A percentile compares a stretch with the other conserved stretches of the same genome.
phyloP scores from a whole-genome alignment of 2,797 vertebrate species.

The Chelidonichthys spinosus region DNA sequence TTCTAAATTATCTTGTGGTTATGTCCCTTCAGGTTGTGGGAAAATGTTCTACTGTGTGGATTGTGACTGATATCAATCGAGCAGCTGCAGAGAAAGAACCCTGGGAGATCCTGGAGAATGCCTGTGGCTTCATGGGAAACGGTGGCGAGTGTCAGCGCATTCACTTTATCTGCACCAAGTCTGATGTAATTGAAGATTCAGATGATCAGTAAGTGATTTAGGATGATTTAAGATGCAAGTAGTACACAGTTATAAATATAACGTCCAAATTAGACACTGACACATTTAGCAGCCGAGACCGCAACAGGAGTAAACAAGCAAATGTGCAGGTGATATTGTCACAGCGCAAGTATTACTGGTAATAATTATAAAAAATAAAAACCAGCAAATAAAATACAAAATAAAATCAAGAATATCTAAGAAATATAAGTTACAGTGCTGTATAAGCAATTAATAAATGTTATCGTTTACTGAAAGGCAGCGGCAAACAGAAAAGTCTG shows the following conservation, averaged over 20 bases:
- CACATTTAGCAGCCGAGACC: neutral
- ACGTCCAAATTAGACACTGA: too few species aligned
- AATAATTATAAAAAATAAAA: too few species aligned
- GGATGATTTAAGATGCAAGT: neutral
- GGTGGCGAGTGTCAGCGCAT: constrained; percentile 58
- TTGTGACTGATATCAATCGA: constrained; percentile 53
- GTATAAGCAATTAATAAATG: too few species aligned
- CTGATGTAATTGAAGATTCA: fast-evolving
- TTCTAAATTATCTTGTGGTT: neutral
- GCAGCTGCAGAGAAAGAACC: constrained; percentile 35
- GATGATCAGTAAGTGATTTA: constrained; percentile 26
- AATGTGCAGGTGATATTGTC: neutral
- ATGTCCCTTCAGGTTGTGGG: constrained; percentile 42
- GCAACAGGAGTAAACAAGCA: neutral
- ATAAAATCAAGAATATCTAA: too few species aligned
- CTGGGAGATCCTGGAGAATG: constrained; percentile 57
- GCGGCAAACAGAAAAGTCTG: too few species aligned
- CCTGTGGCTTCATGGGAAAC: constrained; percentile 47
- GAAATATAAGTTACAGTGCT: too few species aligned
- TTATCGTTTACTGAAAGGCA: too few species aligned
- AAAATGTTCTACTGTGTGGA: constrained; percentile 62
- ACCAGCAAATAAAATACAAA: too few species aligned
- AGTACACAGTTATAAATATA: neutral
- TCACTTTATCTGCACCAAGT: constrained; percentile 67
- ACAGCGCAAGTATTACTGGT: neutral